A percentile compares a stretch with the other conserved stretches of the same genome.
These are phyloP conservation scores for Drosophila helvetica DNA, from an alignment of 2,888 invertebrate species.

Conservation along the genomic window DNA sequence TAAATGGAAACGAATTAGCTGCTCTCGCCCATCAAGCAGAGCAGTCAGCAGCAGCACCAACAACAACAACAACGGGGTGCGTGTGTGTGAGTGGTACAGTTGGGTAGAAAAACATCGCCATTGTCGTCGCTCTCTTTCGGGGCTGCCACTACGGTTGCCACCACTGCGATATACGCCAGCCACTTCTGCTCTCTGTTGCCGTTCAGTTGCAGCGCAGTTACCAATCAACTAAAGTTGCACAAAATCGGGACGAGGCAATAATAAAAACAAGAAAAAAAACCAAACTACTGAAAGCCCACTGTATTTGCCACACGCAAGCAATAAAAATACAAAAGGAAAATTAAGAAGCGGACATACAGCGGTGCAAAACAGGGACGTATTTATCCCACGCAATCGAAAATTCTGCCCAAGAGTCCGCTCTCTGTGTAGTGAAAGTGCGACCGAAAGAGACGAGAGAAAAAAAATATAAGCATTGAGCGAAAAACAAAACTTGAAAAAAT, in stretches of 20 bases:
- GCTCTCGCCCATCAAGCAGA: not conserved
- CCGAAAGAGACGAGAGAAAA: slow-evolving; percentile 40
- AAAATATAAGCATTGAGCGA: slow-evolving; percentile 10
- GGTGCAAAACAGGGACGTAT: slow-evolving; percentile 54
- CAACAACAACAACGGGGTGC: slow-evolving; percentile 19
- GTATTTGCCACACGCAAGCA: not conserved
- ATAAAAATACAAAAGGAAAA: not conserved
- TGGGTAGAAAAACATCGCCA: slow-evolving; percentile 73
- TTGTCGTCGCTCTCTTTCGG: slow-evolving; percentile 46
- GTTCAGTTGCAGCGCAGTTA: slow-evolving; percentile 1
- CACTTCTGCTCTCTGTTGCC: not conserved
- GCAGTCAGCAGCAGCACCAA: slow-evolving; percentile 37
- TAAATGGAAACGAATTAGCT: not conserved
- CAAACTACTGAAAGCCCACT: not conserved
- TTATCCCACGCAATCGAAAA: slow-evolving; percentile 57
- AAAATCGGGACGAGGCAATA: not conserved
- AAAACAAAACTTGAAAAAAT: slow-evolving; percentile 32
- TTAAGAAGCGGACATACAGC: slow-evolving; percentile 29
- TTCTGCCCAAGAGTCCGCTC: slow-evolving; percentile 19
- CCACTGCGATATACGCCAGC: slow-evolving; percentile 9
- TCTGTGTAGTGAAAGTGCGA: slow-evolving; percentile 68
- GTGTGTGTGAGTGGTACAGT: slow-evolving; percentile 63
- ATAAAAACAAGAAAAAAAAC: not conserved
- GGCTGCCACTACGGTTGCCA: slow-evolving; percentile 41
- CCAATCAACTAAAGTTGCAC: not conserved